Conservation (phyloP, 92 coral and sea anemone genomes). For the Muricea muricata region DNA sequence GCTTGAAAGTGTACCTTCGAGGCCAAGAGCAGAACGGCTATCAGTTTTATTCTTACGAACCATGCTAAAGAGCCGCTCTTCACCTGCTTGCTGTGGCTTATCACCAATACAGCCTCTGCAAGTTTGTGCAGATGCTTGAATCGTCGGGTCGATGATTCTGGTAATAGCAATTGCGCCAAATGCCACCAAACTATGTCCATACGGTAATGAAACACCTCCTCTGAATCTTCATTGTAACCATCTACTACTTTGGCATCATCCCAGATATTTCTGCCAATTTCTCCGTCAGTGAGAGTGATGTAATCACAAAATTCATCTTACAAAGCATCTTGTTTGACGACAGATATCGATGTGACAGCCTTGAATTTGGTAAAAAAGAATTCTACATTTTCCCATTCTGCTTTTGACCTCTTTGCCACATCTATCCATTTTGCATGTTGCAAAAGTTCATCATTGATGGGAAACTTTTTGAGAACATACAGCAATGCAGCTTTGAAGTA, state of each 20-base stretch:
- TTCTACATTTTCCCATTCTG: conserved; percentile 61
- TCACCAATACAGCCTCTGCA: conserved; percentile 63
- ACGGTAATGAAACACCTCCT: conserved; percentile 43
- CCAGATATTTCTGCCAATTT: conserved; percentile 49
- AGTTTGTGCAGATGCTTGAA: conserved; percentile 50
- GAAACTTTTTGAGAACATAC: too few species aligned
- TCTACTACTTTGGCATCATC: conserved; percentile 61
- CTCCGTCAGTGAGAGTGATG: conserved; percentile 33
- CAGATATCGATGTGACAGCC: conserved; percentile 2
- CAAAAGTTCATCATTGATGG: conserved; percentile 43
- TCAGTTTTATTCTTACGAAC: conserved; percentile 65
- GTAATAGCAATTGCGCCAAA: background rate
- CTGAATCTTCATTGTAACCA: conserved; percentile 27
- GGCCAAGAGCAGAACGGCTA: conserved; percentile 47
- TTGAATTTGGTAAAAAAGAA: conserved; percentile 51
- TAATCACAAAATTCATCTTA: conserved; percentile 66
- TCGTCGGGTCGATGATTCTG: conserved; percentile 2
- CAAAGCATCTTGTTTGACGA: conserved; percentile 29
- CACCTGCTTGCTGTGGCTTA: conserved; percentile 70
- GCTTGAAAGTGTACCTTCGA: conserved; percentile 66
- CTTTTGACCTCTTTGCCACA: conserved; percentile 33
- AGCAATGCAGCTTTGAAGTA: conserved; percentile 65
- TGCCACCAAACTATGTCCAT: conserved; percentile 32
- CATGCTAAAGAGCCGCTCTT: conserved; percentile 64
- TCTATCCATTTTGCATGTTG: conserved; percentile 54